Conservation (phyloP, 2,888 invertebrate genomes). For the Xylota sylvarum region DNA sequence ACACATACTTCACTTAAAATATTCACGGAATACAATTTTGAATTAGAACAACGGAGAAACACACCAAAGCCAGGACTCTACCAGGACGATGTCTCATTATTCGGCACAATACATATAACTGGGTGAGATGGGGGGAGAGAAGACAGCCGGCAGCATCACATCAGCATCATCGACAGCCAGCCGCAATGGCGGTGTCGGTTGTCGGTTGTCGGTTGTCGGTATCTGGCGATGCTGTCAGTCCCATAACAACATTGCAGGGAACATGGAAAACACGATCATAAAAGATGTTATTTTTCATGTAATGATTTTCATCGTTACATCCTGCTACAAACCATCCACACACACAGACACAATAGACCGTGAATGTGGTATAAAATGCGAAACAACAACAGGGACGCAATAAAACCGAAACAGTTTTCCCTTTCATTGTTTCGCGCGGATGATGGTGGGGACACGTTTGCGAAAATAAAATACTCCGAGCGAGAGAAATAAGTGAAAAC, state of each 20-base stretch:
- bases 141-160: conserved; percentile 5
- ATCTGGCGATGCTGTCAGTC: conserved; percentile 42
- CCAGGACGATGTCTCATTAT: conserved; percentile 55
- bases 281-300: conserved; percentile 76
- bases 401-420: conserved; percentile 56
- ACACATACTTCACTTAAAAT: conserved; percentile 25
- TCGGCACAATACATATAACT: conserved; percentile 24
- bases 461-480: conserved; percentile 13
- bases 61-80: conserved; percentile 16
- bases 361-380: conserved; percentile 6
- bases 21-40: conserved; percentile 49
- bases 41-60: conserved; percentile 43
- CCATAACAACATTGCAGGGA: conserved; percentile 55
- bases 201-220: conserved; percentile 13
- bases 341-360: conserved; percentile 20
- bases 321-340: conserved; percentile 17
- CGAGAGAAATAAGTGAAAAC: conserved; percentile 43
- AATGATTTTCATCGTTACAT: conserved; percentile 74
- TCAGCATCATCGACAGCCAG: conserved; percentile 37
- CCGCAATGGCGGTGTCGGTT: conserved; percentile 35
- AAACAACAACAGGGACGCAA: conserved; percentile 36
- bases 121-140: not conserved
- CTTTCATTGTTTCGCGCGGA: conserved; percentile 45
- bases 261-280: conserved; percentile 72
- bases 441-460: not conserved